Percentiles rank a stretch among this genome's conserved stretches.
phyloP scores from a whole-genome alignment of 2,113 vertebrate genomes.

The Melanerpes aurifrons region DNA sequence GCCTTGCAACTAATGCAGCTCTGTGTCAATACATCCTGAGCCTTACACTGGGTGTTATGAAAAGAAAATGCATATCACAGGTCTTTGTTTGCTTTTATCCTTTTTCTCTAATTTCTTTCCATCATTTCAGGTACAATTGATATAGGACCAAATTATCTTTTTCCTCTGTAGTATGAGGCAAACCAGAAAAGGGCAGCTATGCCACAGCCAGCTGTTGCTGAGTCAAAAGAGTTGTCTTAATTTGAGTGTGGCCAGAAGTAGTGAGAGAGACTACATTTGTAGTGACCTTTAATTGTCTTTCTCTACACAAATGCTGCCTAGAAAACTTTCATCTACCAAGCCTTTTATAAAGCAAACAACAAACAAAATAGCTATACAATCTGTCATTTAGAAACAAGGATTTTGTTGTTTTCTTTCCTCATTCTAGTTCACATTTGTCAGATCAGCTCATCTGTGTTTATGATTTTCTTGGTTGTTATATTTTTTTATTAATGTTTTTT shows the following conservation, averaged over 20 bases:
- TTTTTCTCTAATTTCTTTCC: background rate
- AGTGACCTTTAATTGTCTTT: background rate
- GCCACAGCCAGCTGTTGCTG: background rate
- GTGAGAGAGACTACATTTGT: background rate
- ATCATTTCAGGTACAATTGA: background rate
- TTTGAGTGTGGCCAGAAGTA: background rate
- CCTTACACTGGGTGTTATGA: no score
- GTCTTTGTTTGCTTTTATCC: background rate
- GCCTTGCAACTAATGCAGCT: background rate
- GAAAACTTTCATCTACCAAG: conserved; percentile 31
- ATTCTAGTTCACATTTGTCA: background rate
- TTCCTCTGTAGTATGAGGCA: background rate
- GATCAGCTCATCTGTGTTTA: background rate
- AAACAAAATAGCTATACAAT: conserved; percentile 21
- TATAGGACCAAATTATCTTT: background rate
- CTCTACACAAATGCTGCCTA: background rate
- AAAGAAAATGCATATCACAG: background rate
- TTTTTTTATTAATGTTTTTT: conserved; percentile 22
- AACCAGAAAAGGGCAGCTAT: background rate
- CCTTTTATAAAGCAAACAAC: conserved; percentile 20
- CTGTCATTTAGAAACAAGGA: background rate
- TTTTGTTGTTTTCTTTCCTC: background rate
- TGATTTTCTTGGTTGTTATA: background rate
- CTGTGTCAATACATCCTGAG: background rate
- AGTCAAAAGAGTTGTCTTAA: background rate